Evolutionary conservation across 2,797 vertebrate genomes (phyloP).

Genomic region (Podarcis siculus): DNA sequence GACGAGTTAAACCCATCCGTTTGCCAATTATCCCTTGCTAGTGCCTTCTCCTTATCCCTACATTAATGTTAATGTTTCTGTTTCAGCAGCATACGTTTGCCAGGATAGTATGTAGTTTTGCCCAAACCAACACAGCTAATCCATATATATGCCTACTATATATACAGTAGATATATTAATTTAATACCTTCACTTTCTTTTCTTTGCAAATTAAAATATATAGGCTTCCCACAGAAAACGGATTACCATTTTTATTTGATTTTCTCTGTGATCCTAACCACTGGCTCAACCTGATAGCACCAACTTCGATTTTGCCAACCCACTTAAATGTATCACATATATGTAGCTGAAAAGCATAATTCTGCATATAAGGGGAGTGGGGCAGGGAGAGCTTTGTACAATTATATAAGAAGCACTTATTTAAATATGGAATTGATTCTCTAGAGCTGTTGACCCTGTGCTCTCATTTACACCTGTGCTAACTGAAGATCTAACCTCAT

Average conservation of each 20-base stretch:
- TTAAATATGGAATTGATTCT: slow-evolving; percentile 16
- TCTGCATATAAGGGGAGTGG: not conserved
- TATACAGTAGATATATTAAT: not conserved
- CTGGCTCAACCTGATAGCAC: not conserved
- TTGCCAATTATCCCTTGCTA: too few relatives aligned
- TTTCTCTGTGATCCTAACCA: not conserved
- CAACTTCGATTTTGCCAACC: not conserved
- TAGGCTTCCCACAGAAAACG: not conserved
- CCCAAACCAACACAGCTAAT: not conserved
- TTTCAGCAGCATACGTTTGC: not conserved
- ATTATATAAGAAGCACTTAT: slow-evolving; percentile 14
- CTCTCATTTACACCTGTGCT: not conserved
- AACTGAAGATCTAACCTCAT: slow-evolving; percentile 8
- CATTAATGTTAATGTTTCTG: too few relatives aligned
- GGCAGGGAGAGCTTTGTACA: slow-evolving; percentile 6
- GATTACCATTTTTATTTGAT: not conserved
- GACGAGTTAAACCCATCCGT: not conserved
- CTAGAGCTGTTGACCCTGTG: not conserved
- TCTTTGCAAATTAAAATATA: not conserved
- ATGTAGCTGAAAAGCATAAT: slow-evolving; percentile 9
- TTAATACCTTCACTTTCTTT: not conserved
- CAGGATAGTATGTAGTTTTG: not conserved
- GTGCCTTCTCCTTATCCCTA: too few relatives aligned
- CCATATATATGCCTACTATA: not conserved
- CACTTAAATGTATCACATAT: not conserved